Conservation (phyloP, 2,797 vertebrate species). For the Mus caroli region DNA sequence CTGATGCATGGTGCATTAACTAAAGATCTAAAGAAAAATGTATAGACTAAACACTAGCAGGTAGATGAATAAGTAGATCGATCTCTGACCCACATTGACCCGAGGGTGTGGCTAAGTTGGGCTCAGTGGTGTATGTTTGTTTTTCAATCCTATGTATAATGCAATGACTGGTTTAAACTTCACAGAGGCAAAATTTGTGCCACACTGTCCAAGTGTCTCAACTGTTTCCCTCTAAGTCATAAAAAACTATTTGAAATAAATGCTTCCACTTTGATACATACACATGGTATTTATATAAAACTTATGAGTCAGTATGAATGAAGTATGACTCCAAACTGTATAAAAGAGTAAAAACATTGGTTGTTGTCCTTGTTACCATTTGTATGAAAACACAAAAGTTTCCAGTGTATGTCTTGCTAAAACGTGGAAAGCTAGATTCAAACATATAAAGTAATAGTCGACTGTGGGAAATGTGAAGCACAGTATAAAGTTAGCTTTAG, state of each 20-base stretch:
- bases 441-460: constrained; percentile 60
- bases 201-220: constrained; percentile 48
- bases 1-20: not conserved
- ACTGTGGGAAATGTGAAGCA: constrained; percentile 41
- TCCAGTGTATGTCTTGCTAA: constrained; percentile 67
- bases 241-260: constrained; percentile 75
- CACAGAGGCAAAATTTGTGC: constrained; percentile 11
- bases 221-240: constrained; percentile 61
- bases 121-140: not conserved
- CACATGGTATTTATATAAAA: constrained; percentile 78
- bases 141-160: not conserved
- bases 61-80: not conserved
- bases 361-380: constrained; percentile 75
- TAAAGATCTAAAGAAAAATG: not conserved
- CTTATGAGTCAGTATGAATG: constrained; percentile 70
- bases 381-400: constrained; percentile 73
- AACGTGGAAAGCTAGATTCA: constrained; percentile 63
- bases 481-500: constrained; percentile 40
- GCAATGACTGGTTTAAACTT: constrained; percentile 20
- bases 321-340: constrained; percentile 73
- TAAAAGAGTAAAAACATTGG: constrained; percentile 70
- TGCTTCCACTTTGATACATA: constrained; percentile 74
- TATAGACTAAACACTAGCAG: not conserved
- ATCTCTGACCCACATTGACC: not conserved
- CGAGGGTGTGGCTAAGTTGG: not conserved